Evolutionary conservation across 2,888 invertebrate genomes (phyloP).

Genomic region (Pachydiplax longipennis): DNA sequence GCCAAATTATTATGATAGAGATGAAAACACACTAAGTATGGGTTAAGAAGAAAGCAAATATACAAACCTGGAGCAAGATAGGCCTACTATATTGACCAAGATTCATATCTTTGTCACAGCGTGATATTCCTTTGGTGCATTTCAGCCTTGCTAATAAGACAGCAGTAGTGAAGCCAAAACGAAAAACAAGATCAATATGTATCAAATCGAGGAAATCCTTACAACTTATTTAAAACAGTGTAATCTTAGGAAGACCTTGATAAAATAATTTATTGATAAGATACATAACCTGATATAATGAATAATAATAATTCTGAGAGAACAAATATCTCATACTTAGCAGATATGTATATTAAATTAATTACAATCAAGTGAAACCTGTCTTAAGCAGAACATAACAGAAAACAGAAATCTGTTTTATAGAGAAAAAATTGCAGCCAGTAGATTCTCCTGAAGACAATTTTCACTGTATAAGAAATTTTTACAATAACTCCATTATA

Average conservation of each 20-base stretch:
- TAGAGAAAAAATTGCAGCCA: no score
- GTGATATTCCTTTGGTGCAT: slow-evolving; percentile 59
- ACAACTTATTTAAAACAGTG: no score
- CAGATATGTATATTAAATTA: neutral
- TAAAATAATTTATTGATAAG: no score
- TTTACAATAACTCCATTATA: no score
- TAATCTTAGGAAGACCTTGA: no score
- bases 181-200: neutral
- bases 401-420: no score
- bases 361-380: no score
- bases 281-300: no score
- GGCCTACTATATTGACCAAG: slow-evolving; percentile 76
- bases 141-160: slow-evolving; percentile 59
- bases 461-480: no score
- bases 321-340: neutral
- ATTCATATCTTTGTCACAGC: slow-evolving; percentile 59
- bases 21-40: neutral
- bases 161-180: slow-evolving; percentile 1
- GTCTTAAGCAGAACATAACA: no score
- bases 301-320: neutral
- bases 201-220: no score
- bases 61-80: slow-evolving; percentile 77
- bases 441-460: no score
- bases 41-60: neutral
- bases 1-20: neutral